Evolutionary conservation across 2,888 invertebrate genomes (phyloP).

Genomic region (Steinernema carpocapsae): DNA sequence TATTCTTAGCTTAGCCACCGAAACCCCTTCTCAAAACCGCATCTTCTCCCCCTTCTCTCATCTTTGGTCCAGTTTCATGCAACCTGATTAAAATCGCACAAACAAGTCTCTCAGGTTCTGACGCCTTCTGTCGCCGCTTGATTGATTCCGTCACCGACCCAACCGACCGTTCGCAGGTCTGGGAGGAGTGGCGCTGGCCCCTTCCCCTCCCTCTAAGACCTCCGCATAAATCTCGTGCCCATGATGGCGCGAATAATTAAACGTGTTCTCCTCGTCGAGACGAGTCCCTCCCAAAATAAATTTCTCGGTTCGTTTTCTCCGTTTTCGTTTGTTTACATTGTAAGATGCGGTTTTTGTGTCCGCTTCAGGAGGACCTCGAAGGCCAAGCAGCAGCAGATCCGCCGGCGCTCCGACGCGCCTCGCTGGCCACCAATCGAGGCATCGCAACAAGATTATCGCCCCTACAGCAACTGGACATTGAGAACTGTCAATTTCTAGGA

Average conservation of each 20-base stretch:
- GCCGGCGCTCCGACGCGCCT: conserved; percentile 5
- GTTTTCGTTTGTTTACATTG: conserved; percentile 5
- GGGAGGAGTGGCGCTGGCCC: background rate
- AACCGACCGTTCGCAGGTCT: too few relatives aligned
- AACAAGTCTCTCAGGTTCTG: background rate
- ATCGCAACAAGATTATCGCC: conserved; percentile 28
- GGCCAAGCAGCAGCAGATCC: background rate
- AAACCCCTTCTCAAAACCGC: background rate
- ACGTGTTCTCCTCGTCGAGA: conserved; percentile 15
- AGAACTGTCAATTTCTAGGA: conserved; percentile 11
- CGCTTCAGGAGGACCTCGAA: conserved; percentile 11
- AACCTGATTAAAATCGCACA: background rate
- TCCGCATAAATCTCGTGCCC: conserved; percentile 17
- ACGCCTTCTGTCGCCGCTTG: background rate
- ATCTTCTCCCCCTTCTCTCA: background rate
- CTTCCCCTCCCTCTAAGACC: background rate
- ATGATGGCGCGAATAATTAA: conserved; percentile 11
- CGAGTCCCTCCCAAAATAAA: conserved; percentile 11
- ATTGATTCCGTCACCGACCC: background rate
- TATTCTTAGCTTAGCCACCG: background rate
- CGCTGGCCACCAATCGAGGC: background rate
- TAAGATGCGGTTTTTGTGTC: background rate
- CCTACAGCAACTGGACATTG: background rate
- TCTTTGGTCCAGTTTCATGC: background rate
- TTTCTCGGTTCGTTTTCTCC: conserved; percentile 17